Base-by-base conservation (phyloP, 2,888 invertebrate genomes). In the Serripes groenlandicus region DNA sequence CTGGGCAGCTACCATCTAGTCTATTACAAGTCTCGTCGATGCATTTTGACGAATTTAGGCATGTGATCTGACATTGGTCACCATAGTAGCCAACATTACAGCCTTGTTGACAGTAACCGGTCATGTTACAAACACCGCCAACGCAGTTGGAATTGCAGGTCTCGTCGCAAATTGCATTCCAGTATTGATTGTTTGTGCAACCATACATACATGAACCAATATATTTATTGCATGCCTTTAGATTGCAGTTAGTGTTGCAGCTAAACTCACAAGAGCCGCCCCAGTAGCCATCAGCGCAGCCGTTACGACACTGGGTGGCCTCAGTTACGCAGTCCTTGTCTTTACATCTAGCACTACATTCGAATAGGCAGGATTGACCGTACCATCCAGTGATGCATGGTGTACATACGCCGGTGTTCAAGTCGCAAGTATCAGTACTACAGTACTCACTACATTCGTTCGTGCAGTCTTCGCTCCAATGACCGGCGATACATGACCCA, bases 61-160 rank as follows among this genome's bases (percentile, higher is more conserved):
- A 85, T 23, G 54, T 15, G 62, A 64, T 37, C 54, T 82, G 69
- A 56, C 85, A 86, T 42, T 66, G 32, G 11, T 78, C 78, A 1
- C 83, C 81, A 62, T 81, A 83, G 28, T 56, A 80, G 3, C 85
- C 81, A 5, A 28, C 34, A 2, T 72, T 35, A 60, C 85, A 86
- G 0, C 75, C 85, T 2, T 32, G 34, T 1, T 28, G 18, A 60
- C 85, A 86, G 26, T 68, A 75, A 7, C 85, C 85, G 11, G 69
- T 66, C 7, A n/a, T 70, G 70, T 79, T 78, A 62, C 85, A 85
- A 2, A 52, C 26, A 11, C 60, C 72, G 2, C 35, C 68, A 0
- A 56, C 34, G 64, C 85, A 85, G 34, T 82, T 79, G 2, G 23
- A 35, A 35, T 62, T 62, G 35, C 85, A 85, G 1, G 77, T 52